Evolutionary conservation across 2,113 vertebrate species (phyloP).

Genomic region (Mionectes macconnelli): DNA sequence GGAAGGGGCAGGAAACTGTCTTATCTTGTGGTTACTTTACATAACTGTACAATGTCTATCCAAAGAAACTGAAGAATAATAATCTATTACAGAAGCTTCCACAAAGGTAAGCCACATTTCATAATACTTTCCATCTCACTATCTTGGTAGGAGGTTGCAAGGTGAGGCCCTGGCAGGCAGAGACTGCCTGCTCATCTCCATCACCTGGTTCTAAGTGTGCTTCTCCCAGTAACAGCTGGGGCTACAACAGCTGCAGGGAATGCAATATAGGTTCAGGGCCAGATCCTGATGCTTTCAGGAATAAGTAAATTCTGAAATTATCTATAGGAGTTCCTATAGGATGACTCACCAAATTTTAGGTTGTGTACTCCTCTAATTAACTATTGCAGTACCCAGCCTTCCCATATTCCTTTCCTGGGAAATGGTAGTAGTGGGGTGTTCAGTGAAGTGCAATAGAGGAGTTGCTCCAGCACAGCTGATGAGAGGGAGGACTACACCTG

Average conservation of each 20-base stretch:
- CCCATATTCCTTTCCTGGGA: background rate
- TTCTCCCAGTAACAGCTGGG: background rate
- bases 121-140: background rate
- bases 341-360: background rate
- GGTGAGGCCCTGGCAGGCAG: background rate
- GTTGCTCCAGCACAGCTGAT: background rate
- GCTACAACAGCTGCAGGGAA: background rate
- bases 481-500: background rate
- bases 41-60: background rate
- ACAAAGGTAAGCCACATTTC: background rate
- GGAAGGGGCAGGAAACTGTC: background rate
- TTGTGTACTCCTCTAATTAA: background rate
- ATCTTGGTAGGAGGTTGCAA: background rate
- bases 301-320: background rate
- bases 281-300: background rate
- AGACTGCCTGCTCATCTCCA: background rate
- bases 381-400: fast-evolving
- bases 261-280: background rate
- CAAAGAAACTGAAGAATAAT: background rate
- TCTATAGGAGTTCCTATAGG: background rate
- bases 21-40: background rate
- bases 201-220: background rate
- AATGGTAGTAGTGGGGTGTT: background rate
- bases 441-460: background rate
- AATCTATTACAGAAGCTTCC: background rate